Evolutionary conservation across 1,140 invertebrate species (phyloP).

Genomic region (Asobara japonica): DNA sequence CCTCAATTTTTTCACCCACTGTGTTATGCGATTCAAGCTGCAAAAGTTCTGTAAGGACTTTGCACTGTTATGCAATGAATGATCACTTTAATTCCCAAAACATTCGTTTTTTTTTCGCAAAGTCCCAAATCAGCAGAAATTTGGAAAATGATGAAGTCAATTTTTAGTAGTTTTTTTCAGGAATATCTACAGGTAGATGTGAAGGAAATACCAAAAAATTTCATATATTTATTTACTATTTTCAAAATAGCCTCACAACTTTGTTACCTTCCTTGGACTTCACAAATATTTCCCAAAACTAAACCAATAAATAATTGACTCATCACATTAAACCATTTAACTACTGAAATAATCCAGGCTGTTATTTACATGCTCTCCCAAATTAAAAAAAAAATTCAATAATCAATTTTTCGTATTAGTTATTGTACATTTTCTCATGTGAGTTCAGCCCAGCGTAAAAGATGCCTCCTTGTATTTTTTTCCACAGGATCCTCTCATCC

Average conservation of each 20-base stretch:
- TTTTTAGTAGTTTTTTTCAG: no score
- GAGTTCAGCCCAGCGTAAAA: conserved; percentile 55
- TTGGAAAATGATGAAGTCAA: no score
- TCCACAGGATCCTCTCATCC: not conserved
- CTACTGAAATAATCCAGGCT: conserved; percentile 47
- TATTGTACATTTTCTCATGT: conserved; percentile 45
- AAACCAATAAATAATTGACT: no score
- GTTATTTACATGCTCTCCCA: conserved; percentile 65
- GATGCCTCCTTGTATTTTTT: conserved; percentile 46
- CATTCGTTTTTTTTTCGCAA: not conserved
- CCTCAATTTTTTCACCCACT: not conserved
- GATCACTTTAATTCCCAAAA: not conserved
- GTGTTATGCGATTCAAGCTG: not conserved
- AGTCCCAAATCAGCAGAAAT: not conserved
- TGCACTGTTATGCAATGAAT: not conserved
- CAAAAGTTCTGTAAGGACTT: not conserved
- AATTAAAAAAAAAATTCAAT: conserved; percentile 32
- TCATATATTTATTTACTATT: not conserved
- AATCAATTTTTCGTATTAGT: conserved; percentile 49
- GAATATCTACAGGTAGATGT: no score
- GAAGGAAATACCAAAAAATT: not conserved
- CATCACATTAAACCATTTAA: no score
- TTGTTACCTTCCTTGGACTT: no score
- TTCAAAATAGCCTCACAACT: no score
- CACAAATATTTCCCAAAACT: no score